phyloP scores from a whole-genome alignment of 2,888 invertebrate genomes.

The Crematogaster levior region DNA sequence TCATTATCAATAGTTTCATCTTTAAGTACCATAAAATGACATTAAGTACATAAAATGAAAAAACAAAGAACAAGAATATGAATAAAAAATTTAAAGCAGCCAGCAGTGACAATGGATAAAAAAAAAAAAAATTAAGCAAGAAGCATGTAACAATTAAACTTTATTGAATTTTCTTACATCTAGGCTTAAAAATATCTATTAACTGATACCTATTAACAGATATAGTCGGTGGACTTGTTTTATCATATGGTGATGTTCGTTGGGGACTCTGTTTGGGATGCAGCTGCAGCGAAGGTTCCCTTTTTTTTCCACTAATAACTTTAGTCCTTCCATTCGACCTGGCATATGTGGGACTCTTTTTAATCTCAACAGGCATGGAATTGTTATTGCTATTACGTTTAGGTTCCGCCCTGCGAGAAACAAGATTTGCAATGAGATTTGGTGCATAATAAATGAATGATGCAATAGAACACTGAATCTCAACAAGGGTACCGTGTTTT shows the following conservation, averaged over 20 bases:
- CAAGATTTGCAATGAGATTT: not conserved
- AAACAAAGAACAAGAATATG: too few species aligned
- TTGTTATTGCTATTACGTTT: constrained; percentile 75
- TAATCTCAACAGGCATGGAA: constrained; percentile 78
- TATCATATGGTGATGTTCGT: constrained; percentile 80
- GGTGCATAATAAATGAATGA: not conserved
- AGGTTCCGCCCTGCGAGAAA: constrained; percentile 76
- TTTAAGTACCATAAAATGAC: too few species aligned
- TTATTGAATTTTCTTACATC: not conserved
- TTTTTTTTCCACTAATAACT: constrained; percentile 83
- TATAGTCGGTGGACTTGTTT: constrained; percentile 78
- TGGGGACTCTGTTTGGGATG: constrained; percentile 80
- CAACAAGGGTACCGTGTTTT: constrained; percentile 90
- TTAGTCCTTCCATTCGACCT: constrained; percentile 83
- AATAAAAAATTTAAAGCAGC: not conserved
- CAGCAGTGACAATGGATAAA: not conserved
- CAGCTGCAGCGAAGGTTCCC: constrained; percentile 80
- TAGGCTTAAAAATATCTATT: not conserved
- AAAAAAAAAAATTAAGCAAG: not conserved
- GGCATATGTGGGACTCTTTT: constrained; percentile 81
- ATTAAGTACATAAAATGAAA: too few species aligned
- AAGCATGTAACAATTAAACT: not conserved
- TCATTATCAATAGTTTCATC: too few species aligned
- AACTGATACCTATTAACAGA: constrained; percentile 74
- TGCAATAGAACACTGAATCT: not conserved